Evolutionary conservation across 2,113 vertebrate genomes (phyloP).

Genomic region (Nesoenas mayeri): DNA sequence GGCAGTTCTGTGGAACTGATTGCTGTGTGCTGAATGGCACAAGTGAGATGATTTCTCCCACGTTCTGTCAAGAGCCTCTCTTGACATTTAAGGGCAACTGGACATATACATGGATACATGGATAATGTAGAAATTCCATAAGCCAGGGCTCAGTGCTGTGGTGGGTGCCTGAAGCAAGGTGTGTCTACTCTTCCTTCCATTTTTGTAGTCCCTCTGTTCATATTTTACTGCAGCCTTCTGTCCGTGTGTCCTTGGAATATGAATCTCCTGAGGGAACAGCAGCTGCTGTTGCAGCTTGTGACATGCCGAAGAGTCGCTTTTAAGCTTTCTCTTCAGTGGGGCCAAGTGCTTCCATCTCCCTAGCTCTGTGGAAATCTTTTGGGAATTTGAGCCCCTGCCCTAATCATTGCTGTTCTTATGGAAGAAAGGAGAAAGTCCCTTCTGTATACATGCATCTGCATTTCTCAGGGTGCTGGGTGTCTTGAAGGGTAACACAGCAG

Average conservation of each 20-base stretch:
- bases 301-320: background rate
- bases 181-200: background rate
- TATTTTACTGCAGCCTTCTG: background rate
- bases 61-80: background rate
- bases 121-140: background rate
- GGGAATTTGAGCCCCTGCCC: background rate
- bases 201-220: background rate
- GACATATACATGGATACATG: too few relatives aligned
- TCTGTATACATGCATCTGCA: background rate
- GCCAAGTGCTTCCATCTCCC: background rate
- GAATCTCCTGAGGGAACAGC: background rate
- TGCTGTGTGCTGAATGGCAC: background rate
- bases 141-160: background rate
- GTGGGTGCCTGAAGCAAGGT: background rate
- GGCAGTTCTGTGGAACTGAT: fast-evolving
- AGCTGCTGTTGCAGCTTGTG: background rate
- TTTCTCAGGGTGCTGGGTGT: background rate
- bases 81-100: background rate
- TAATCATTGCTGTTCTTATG: background rate
- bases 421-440: background rate
- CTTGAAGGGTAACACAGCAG: background rate
- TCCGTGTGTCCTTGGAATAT: background rate
- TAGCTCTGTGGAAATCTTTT: background rate
- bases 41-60: fast-evolving
- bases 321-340: background rate